Conservation (phyloP, 2,888 invertebrate genomes). For the Netelia fuscicornis region DNA sequence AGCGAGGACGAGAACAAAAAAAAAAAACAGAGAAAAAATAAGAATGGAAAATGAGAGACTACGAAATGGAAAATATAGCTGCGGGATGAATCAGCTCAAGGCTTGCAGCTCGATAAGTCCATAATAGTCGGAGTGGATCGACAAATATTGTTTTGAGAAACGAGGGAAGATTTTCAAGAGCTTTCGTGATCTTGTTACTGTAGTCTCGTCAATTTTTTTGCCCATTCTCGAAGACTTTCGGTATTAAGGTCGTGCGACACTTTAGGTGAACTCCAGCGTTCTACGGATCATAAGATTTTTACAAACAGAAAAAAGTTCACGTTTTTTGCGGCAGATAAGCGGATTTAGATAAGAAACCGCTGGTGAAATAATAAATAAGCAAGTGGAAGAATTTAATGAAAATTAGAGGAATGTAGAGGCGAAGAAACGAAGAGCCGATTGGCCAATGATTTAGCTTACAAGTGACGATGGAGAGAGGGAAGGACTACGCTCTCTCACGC, state of each 20-base stretch:
- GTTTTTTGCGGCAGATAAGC: no score
- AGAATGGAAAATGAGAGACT: constrained; percentile 44
- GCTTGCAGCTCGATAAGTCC: no score
- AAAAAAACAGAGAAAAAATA: constrained; percentile 53
- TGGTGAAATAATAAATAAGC: constrained; percentile 5
- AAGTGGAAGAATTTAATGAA: constrained; percentile 15
- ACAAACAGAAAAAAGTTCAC: no score
- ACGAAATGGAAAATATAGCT: constrained; percentile 18
- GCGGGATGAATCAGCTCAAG: not conserved
- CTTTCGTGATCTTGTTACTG: not conserved
- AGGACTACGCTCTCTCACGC: constrained; percentile 53
- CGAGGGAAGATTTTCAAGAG: no score
- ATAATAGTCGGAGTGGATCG: no score
- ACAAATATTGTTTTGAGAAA: no score
- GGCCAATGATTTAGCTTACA: constrained; percentile 66
- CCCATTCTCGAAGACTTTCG: not conserved
- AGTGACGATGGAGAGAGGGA: constrained; percentile 71
- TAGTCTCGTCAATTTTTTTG: not conserved
- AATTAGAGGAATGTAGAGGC: constrained; percentile 40
- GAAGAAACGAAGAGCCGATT: constrained; percentile 69
- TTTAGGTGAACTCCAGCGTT: not conserved
- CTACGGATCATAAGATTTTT: no score
- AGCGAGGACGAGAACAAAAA: constrained; percentile 1
- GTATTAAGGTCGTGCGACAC: not conserved
- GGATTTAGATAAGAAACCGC: not conserved